Evolutionary conservation across 2,797 vertebrate genomes (phyloP).

Genomic region (Taeniopygia guttata): DNA sequence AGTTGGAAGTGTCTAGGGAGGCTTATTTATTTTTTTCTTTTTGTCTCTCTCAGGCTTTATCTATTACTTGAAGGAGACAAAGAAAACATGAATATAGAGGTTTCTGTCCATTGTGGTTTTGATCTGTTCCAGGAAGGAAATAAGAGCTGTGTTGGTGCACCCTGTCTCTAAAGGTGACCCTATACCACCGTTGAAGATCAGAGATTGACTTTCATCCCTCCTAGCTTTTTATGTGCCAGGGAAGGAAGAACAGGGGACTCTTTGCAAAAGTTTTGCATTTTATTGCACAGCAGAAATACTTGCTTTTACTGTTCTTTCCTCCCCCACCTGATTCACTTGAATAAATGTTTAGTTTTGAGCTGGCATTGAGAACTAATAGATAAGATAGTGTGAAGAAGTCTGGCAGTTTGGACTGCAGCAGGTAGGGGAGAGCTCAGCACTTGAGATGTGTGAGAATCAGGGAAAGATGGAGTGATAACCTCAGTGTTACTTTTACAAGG

Average conservation of each 20-base stretch:
- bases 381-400: neutral
- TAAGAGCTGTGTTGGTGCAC: neutral
- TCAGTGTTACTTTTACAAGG: neutral
- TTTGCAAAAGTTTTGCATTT: neutral
- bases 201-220: constrained; percentile 12
- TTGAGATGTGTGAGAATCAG: rapidly evolving
- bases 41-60: neutral
- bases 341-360: neutral
- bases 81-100: neutral
- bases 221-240: neutral
- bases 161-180: neutral
- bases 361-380: neutral
- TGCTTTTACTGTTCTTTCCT: neutral
- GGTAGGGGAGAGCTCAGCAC: neutral
- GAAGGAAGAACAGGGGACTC: neutral
- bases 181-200: neutral
- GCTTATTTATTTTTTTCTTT: neutral
- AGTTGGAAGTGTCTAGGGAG: neutral
- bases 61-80: neutral
- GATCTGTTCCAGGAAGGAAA: neutral
- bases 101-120: neutral
- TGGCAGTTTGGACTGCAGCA: neutral
- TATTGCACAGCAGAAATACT: neutral
- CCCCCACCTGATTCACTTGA: neutral
- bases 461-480: neutral